Conservation (phyloP, 2,888 invertebrate species). For the Loripinus fragilis region DNA sequence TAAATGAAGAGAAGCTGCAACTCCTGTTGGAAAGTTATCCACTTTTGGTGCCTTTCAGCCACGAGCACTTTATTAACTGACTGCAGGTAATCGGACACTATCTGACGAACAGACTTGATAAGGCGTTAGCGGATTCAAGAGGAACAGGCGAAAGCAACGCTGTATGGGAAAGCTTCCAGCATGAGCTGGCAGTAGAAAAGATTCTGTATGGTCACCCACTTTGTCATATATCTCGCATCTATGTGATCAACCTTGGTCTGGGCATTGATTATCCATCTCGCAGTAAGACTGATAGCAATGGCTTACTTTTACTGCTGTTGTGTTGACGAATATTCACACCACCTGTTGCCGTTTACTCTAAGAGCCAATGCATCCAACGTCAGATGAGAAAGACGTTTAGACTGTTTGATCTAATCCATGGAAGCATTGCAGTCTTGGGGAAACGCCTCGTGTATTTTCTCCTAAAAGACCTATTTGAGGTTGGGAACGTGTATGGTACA, state of each 20-base stretch:
- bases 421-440: constrained; percentile 1
- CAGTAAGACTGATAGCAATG: constrained; percentile 23
- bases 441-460: constrained; percentile 15
- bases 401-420: constrained; percentile 2
- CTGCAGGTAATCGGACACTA: constrained; percentile 11
- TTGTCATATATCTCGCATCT: constrained; percentile 22
- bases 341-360: constrained; percentile 23
- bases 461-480: constrained; percentile 6
- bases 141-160: constrained; percentile 23
- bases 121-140: not conserved
- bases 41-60: constrained; percentile 16
- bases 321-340: constrained; percentile 23
- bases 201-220: constrained; percentile 31
- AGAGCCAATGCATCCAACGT: constrained; percentile 21
- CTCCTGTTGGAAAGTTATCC: constrained; percentile 17
- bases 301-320: constrained; percentile 31
- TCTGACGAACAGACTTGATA: constrained; percentile 14
- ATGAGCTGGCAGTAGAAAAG: constrained; percentile 30
- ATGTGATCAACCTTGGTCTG: constrained; percentile 29
- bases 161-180: constrained; percentile 25
- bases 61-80: not conserved
- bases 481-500: constrained; percentile 15
- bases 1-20: not conserved
- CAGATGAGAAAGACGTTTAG: constrained; percentile 21
- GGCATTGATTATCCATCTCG: constrained; percentile 28